These are phyloP conservation scores for Oxycera nigricornis DNA, from an alignment of 2,888 invertebrate genomes.

Conservation along the genomic window DNA sequence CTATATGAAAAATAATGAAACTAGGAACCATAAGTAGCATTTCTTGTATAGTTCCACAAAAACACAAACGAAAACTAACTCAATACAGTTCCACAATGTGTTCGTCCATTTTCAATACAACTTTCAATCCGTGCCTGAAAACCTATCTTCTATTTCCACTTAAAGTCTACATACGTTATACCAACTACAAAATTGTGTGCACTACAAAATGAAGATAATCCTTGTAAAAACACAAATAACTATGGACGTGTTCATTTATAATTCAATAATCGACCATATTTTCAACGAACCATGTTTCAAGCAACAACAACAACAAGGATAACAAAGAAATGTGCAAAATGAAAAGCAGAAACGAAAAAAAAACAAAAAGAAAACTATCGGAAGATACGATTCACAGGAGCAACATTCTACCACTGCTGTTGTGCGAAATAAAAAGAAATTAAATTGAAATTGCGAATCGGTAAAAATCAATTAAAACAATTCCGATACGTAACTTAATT, in stretches of 20 bases:
- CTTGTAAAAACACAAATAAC: neutral
- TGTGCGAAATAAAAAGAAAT: neutral
- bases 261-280: neutral
- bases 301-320: neutral
- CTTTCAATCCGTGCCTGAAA: too few relatives aligned
- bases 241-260: neutral
- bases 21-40: too few relatives aligned
- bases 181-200: too few relatives aligned
- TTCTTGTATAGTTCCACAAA: too few relatives aligned
- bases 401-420: neutral
- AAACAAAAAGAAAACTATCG: too few relatives aligned
- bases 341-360: too few relatives aligned
- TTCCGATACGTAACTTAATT: constrained; percentile 3
- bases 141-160: too few relatives aligned
- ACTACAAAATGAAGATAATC: constrained; percentile 12
- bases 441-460: constrained; percentile 11
- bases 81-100: too few relatives aligned
- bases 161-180: too few relatives aligned
- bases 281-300: neutral
- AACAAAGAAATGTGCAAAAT: neutral
- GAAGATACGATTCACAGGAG: neutral
- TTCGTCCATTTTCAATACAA: too few relatives aligned
- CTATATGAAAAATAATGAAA: too few relatives aligned
- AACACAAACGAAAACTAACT: too few relatives aligned
- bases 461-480: constrained; percentile 10